Base-by-base conservation (phyloP, 1,140 invertebrate genomes). In the Ostrea edulis region DNA sequence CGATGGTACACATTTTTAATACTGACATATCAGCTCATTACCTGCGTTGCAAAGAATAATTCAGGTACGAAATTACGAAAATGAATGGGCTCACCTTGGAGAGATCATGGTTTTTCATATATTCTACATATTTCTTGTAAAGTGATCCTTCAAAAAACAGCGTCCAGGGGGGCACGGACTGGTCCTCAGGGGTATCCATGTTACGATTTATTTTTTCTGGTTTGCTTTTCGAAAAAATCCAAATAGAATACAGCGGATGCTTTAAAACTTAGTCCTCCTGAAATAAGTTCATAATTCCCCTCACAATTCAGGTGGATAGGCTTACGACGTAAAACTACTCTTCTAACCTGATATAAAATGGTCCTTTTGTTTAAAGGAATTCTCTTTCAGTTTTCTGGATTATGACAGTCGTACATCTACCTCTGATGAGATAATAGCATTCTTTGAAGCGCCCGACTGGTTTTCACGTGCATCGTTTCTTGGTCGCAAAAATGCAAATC, bases 111-210 rank as follows among this genome's bases (percentile, higher is more conserved):
- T 88, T 62, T 51, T 88, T 77, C n/a, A 88, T 20, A 54, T 88
- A 88, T 12, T 65, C 22, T 17, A 88, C 9, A 54, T 88, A 88
- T 20, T 84, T 54, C 35, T 84, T 85, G 29, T 88, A 88, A 8
- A 88, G 51, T 11, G 87, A 68, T 12, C 87, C 87, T 54, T 88
- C 87, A 62, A 88, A 88, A 52, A 88, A 88, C 54, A 81, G 55
- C 11, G 84, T 88, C 87, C 87, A 88, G 8, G 87, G n/a, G 0
- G 87, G 87, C n/a, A 25, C 25, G 4, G 68, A 77, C 9, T 77
- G 25, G 25, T 77, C 68, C 17, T 77, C 68, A 14, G 68, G 68
- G 12, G 68, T 77, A 35, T 35, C 68, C 68, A 77, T 77, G 35
- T 44, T 44, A 44, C n/a, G n/a, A n/a, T n/a, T n/a, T n/a, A n/a